A percentile compares a stretch with the other conserved stretches of the same genome.
phyloP scores from a whole-genome alignment of 1,140 invertebrate species.

The Ridgeia piscesae region DNA sequence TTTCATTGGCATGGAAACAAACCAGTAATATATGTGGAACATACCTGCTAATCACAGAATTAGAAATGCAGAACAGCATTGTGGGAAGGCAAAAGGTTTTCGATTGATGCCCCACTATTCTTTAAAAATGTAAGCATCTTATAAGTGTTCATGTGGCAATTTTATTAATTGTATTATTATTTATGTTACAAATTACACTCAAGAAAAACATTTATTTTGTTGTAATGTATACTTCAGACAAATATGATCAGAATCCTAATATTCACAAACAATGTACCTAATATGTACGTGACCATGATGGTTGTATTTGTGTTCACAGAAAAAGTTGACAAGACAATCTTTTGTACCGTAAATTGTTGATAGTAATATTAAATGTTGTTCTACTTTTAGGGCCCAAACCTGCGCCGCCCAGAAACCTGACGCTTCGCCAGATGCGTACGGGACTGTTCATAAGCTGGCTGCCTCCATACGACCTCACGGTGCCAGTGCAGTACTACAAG shows the following conservation, averaged over 20 bases:
- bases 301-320: background rate
- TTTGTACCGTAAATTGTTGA: background rate
- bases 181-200: too few relatives aligned
- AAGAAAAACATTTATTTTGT: background rate
- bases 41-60: too few relatives aligned
- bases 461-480: slow-evolving; percentile 72
- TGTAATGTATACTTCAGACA: background rate
- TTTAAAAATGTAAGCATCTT: too few relatives aligned
- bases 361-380: background rate
- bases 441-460: slow-evolving; percentile 87
- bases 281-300: background rate
- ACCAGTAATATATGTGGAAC: too few relatives aligned
- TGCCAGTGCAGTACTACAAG: slow-evolving; percentile 79
- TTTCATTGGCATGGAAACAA: too few relatives aligned
- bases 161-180: too few relatives aligned
- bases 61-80: too few relatives aligned
- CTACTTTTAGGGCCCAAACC: slow-evolving; percentile 76
- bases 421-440: slow-evolving; percentile 82
- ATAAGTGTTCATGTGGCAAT: too few relatives aligned
- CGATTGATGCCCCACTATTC: too few relatives aligned
- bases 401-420: slow-evolving; percentile 80
- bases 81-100: too few relatives aligned
- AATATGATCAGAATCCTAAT: background rate
- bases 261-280: background rate
- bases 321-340: background rate